Evolutionary conservation across 2,113 vertebrate genomes (phyloP), one percentile per base, ranked within the genome.

Genomic region (Petroica traversi): DNA sequence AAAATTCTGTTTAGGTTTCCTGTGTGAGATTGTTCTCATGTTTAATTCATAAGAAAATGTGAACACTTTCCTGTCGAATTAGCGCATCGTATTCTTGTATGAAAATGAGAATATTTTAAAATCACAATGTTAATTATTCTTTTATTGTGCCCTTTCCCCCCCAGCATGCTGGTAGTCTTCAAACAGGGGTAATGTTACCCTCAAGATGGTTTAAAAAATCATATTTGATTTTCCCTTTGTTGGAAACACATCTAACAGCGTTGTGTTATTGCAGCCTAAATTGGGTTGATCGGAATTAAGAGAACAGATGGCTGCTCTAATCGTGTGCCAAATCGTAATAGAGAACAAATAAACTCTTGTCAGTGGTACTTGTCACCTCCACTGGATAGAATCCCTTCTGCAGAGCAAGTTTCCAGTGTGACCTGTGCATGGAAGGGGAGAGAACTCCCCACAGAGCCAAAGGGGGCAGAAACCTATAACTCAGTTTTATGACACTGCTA

Each of bases 221-320:
- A 14, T 64, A 91, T 96, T 95, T 96, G 89, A 92, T 96, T 93
- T 97, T 92, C 48, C 88, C 72, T 96, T 93, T 95, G 92, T 78
- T 88, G 73, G 86, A 97, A 96, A 86, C 74, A 67, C 73, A 93
- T 95, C 84, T 92, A 91, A 85, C 4, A 0, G 66, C 28, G 38
- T 64, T 59, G 74, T 63, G 74, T 91, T 95, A 72, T 59, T 94
- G 83, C 80, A 74, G 69, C 78, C 74, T 93, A 95, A 97, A 97
- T 82, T 91, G 85, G 92, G 85, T 78, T 97, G 96, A 96, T 92
- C 31, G 63, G 81, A 96, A 97, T 96, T 88, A 89, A 51, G 95
- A 84, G 97, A 95, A 96, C 96, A 97, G 96, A 98, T 96, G 97
- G 95, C 67, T 95, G 64, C 71, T 93, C 75, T 96, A 95, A 94